Base-by-base conservation (phyloP, 2,888 invertebrate species). In the Scaptomyza parva region DNA sequence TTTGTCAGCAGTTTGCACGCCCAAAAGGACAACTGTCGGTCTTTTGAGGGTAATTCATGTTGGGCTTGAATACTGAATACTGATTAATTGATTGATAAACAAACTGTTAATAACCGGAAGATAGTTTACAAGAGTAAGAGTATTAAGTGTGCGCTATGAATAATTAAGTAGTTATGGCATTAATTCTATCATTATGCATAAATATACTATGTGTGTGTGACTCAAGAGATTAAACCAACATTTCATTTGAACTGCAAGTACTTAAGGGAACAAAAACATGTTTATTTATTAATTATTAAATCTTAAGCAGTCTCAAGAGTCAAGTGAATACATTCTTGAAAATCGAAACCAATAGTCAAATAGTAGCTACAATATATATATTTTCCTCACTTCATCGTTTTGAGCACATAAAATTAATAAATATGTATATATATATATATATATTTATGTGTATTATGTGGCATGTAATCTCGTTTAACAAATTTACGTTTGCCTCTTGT, bases 401-500 rank as follows among this genome's bases (percentile, higher is more conserved):
- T 57, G 60, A 73, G 76, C 69, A 62, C 54, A 82, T 72, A 55
- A 78, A 78, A 84, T 82, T 59, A 54, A 73, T 67, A 63, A 28
- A 70, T 75, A 80, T 75, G 30, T 30, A 9, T 28, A 12, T 30
- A 4, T 30, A 5, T 26, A 7, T 26, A 6, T 26, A 6, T 24
- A 24, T 24, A 12, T 30, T 12, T 33, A 17, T 44, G 8, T 30
- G 18, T 47, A 75, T 81, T 74, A 78, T 83, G 61, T 59, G 71
- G 45, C 69, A 67, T 71, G 75, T 87, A 86, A 85, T 79, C 79
- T 76, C 76, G 77, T 74, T 79, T 81, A 83, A 79, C 81, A 78
- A 79, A 88, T 84, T 86, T 70, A 73, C 78, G 69, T 76, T 73
- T 75, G 69, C 70, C 75, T 73, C 66, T 75, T 84, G 73, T 41